phyloP scores from a whole-genome alignment of 2,797 vertebrate genomes.

The Poeciliopsis turneri region DNA sequence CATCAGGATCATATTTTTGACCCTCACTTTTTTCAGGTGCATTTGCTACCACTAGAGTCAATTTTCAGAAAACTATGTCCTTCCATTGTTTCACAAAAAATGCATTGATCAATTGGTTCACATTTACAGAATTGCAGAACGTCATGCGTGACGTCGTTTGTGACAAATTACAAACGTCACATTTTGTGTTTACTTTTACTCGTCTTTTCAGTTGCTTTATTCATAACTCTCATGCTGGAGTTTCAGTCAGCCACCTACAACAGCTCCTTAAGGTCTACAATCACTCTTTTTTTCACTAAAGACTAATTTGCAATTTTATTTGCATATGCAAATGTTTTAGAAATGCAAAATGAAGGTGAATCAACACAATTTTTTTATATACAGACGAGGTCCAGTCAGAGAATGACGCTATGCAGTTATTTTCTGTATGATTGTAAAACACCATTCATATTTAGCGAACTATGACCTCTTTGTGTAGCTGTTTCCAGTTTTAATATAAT shows the following conservation, averaged over 20 bases:
- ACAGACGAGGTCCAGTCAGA: slow-evolving; percentile 45
- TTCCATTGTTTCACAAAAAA: neutral
- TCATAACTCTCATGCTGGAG: neutral
- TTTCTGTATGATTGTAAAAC: slow-evolving; percentile 9
- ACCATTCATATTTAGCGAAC: slow-evolving; percentile 18
- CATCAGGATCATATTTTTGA: neutral
- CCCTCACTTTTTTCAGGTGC: neutral
- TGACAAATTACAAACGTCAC: neutral
- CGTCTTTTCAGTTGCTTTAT: neutral
- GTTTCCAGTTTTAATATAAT: neutral
- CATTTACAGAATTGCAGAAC: neutral
- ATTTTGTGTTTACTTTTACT: neutral
- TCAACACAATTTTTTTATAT: neutral
- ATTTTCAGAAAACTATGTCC: neutral
- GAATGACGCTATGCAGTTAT: slow-evolving; percentile 24
- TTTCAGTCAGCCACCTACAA: neutral
- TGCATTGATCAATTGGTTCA: neutral
- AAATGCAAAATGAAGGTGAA: neutral
- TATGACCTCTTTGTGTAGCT: slow-evolving; percentile 26
- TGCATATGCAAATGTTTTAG: neutral
- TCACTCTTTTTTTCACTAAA: neutral
- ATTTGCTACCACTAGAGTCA: neutral
- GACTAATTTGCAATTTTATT: neutral
- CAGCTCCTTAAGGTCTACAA: neutral
- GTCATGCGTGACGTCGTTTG: too few relatives aligned